phyloP scores from a whole-genome alignment of 2,888 invertebrate species.

The Orthonevra nobilis region DNA sequence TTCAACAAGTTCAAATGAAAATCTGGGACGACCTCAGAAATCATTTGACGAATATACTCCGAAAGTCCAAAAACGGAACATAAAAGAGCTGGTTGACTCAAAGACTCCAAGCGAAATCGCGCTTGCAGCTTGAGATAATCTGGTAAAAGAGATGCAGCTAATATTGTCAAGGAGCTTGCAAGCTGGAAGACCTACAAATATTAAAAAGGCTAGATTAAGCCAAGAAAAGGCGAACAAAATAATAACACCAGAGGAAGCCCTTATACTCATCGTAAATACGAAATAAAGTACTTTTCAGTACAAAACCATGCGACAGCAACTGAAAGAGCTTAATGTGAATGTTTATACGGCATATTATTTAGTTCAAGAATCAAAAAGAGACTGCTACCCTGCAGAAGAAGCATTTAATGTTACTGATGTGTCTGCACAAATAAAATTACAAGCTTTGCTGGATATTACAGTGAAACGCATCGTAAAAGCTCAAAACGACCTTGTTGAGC shows the following conservation, averaged over 20 bases:
- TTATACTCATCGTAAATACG: not conserved
- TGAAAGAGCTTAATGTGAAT: not conserved
- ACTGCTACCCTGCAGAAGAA: no score
- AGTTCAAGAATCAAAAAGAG: no score
- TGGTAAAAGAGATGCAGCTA: no score
- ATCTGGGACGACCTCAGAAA: no score
- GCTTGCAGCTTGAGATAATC: no score
- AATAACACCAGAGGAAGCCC: not conserved
- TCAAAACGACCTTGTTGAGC: not conserved
- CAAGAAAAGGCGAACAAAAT: not conserved
- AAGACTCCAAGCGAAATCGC: no score
- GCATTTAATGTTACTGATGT: not conserved
- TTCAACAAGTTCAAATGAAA: no score
- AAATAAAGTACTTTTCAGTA: not conserved
- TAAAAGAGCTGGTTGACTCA: no score
- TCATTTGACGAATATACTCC: no score
- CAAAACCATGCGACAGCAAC: no score
- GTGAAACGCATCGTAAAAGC: not conserved
- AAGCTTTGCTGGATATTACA: no score
- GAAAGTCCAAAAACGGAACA: no score
- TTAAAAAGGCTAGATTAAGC: not conserved
- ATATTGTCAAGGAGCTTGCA: not conserved
- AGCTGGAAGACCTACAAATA: not conserved
- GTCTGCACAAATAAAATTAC: not conserved
- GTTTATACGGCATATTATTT: not conserved